These are phyloP conservation scores for Zhengitettix transpicula DNA, from an alignment of 2,888 invertebrate species.

Conservation along the genomic window DNA sequence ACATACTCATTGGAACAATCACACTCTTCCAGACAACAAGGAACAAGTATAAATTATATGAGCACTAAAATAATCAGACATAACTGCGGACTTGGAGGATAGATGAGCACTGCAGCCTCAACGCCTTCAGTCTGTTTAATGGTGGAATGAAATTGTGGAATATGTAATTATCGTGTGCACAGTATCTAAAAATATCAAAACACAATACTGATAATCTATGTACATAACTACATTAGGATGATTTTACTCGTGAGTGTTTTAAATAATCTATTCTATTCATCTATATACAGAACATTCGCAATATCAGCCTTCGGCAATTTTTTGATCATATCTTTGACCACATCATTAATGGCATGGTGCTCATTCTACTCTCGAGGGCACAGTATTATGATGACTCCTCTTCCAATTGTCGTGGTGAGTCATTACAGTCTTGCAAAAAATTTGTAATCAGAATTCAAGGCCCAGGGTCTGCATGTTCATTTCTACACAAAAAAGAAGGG, in stretches of 20 bases:
- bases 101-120: constrained; percentile 8
- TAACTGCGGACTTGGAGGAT: constrained; percentile 7
- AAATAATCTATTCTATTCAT: constrained; percentile 9
- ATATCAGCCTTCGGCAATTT: constrained; percentile 1
- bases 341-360: constrained; percentile 12
- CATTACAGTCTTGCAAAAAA: constrained; percentile 9
- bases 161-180: constrained; percentile 3
- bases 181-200: constrained; percentile 12
- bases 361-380: constrained; percentile 10
- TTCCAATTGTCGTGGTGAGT: constrained; percentile 7
- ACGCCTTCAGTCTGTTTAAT: neutral
- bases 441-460: constrained; percentile 8
- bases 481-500: constrained; percentile 2
- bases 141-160: neutral
- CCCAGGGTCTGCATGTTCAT: constrained; percentile 8
- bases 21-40: constrained; percentile 3
- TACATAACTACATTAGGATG: constrained; percentile 11
- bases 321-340: neutral
- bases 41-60: constrained; percentile 7
- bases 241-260: constrained; percentile 4
- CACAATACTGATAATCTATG: constrained; percentile 13
- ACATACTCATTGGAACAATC: neutral
- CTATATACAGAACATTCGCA: constrained; percentile 13
- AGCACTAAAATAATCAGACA: constrained; percentile 4
- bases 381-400: constrained; percentile 8